Evolutionary conservation across 2,888 invertebrate genomes (phyloP).

Genomic region (Conus canariensis): DNA sequence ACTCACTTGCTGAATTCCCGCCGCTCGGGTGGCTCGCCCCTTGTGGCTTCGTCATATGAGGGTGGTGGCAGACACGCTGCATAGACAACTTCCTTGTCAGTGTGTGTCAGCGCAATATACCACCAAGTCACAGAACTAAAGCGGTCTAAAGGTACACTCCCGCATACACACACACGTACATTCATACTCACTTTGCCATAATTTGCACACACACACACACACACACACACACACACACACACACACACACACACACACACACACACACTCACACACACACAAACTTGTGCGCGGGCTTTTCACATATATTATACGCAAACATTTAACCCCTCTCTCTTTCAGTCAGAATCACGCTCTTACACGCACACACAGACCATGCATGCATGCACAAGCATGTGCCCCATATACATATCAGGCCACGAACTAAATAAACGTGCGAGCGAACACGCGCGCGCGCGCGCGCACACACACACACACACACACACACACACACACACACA

Average conservation of each 20-base stretch:
- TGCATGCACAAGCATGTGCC: no score
- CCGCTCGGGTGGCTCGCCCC: constrained; percentile 59
- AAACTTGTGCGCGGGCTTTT: not conserved
- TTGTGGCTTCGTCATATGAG: constrained; percentile 60
- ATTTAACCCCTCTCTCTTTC: not conserved
- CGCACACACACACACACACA: no score
- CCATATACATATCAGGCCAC: no score
- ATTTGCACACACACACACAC: not conserved
- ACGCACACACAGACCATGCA: no score
- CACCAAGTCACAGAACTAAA: not conserved
- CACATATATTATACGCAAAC: not conserved
- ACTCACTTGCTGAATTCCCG: constrained; percentile 60
- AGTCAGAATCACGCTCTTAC: not conserved
- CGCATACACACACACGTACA: not conserved
- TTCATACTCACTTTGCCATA: not conserved
- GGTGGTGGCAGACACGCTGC: constrained; percentile 68
- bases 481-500: no score
- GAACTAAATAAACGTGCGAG: no score
- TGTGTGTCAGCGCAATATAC: no score
- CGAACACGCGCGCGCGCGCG: no score
- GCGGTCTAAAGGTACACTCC: not conserved
- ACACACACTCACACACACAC: not conserved
- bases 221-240: not conserved
- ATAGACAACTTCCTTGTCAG: no score
- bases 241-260: not conserved